phyloP scores from a whole-genome alignment of 2,888 invertebrate species.

The Eupithecia abbreviata region DNA sequence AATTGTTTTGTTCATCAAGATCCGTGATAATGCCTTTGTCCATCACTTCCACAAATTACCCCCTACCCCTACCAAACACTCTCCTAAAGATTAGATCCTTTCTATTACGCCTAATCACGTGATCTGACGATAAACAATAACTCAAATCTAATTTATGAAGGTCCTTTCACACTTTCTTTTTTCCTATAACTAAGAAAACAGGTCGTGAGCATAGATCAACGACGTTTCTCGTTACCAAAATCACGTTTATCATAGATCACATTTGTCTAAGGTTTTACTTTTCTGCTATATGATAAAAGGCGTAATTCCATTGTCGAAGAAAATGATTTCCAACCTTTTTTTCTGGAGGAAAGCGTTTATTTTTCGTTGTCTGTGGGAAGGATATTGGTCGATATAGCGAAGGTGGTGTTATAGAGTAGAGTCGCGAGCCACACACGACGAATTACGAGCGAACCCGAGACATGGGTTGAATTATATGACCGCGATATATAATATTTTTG shows the following conservation, averaged over 20 bases:
- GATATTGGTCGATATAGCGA: slow-evolving; percentile 58
- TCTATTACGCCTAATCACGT: slow-evolving; percentile 80
- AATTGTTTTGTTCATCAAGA: background rate
- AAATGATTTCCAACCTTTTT: slow-evolving; percentile 51
- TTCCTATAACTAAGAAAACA: slow-evolving; percentile 71
- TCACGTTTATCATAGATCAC: slow-evolving; percentile 83
- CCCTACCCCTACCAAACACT: slow-evolving; percentile 69
- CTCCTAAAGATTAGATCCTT: slow-evolving; percentile 66
- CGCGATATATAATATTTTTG: slow-evolving; percentile 76
- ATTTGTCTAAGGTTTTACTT: slow-evolving; percentile 79
- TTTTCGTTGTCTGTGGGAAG: slow-evolving; percentile 48
- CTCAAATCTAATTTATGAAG: slow-evolving; percentile 78
- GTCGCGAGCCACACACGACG: slow-evolving; percentile 82
- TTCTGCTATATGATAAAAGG: slow-evolving; percentile 47
- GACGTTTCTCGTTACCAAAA: slow-evolving; percentile 78
- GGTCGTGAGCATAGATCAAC: slow-evolving; percentile 73
- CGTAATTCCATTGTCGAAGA: slow-evolving; percentile 40
- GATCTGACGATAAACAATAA: slow-evolving; percentile 80
- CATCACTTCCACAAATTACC: slow-evolving; percentile 51
- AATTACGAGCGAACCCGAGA: slow-evolving; percentile 76
- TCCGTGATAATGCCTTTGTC: slow-evolving; percentile 6
- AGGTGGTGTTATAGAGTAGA: slow-evolving; percentile 64
- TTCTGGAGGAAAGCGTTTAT: slow-evolving; percentile 44
- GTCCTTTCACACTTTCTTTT: slow-evolving; percentile 69
- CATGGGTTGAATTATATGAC: slow-evolving; percentile 75